Percentiles rank a stretch among this genome's conserved stretches.
These are phyloP conservation scores for Lasioglossum malachurum DNA, from an alignment of 2,888 invertebrate species.

Conservation along the genomic window DNA sequence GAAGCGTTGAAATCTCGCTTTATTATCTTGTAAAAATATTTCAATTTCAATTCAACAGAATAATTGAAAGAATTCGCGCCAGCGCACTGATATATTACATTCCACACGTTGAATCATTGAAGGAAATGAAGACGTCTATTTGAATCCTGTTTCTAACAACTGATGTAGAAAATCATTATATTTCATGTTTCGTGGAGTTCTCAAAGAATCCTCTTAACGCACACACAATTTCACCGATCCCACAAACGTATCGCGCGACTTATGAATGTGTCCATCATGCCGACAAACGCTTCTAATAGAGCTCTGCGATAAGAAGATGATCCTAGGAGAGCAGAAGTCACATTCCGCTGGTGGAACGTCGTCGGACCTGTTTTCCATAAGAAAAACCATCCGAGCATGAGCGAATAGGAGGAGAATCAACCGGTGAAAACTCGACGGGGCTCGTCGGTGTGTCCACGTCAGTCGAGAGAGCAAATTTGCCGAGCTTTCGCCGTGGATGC, in stretches of 20 bases:
- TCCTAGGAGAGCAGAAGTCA: neutral
- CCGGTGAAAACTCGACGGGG: neutral
- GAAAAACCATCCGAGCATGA: neutral
- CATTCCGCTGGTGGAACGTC: neutral
- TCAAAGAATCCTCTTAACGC: neutral
- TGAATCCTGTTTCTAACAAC: neutral
- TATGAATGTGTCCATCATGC: neutral
- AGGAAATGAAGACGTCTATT: neutral
- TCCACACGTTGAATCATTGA: neutral
- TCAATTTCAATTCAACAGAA: neutral
- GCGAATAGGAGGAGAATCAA: neutral
- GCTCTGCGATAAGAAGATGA: neutral
- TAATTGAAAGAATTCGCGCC: neutral
- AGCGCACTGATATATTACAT: neutral
- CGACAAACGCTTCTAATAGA: neutral
- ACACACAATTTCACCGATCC: neutral
- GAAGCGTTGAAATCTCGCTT: neutral
- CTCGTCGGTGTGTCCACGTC: neutral
- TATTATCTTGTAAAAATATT: neutral
- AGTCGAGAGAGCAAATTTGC: slow-evolving; percentile 18
- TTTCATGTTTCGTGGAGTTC: neutral
- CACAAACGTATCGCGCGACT: neutral
- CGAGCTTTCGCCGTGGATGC: slow-evolving; percentile 28
- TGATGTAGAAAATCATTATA: neutral
- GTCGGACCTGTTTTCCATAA: neutral